A percentile compares a stretch with the other conserved stretches of the same genome.
phyloP scores from a whole-genome alignment of 2,113 vertebrate genomes.

The Mungos mungo region DNA sequence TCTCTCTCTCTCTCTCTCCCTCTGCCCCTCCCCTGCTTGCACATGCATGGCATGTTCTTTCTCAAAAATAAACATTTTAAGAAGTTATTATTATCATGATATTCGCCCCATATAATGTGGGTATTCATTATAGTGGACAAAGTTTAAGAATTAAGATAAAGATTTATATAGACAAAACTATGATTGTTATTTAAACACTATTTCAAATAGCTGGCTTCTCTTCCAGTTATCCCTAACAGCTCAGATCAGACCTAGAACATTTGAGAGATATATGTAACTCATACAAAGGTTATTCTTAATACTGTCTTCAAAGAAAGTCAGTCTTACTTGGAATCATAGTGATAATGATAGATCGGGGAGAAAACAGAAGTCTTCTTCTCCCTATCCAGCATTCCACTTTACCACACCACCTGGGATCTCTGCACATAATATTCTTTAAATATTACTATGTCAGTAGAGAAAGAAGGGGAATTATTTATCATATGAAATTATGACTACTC shows the following conservation, averaged over 20 bases:
- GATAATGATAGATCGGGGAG: neutral
- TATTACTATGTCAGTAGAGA: neutral
- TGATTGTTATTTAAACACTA: neutral
- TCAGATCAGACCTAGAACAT: neutral
- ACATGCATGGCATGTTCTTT: no score
- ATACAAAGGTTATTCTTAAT: neutral
- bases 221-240: neutral
- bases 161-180: conserved; percentile 20
- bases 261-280: neutral
- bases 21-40: no score
- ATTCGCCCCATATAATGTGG: neutral
- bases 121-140: neutral
- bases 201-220: neutral
- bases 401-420: neutral
- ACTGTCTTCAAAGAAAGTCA: conserved; percentile 22
- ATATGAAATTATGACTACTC: neutral
- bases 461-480: conserved; percentile 1
- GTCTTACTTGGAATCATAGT: neutral
- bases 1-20: no score
- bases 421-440: neutral
- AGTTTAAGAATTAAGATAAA: neutral
- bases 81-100: neutral
- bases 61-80: no score
- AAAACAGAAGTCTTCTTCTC: neutral
- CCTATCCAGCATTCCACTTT: neutral